These are phyloP conservation scores for Amia ocellicauda DNA, from an alignment of 2,113 vertebrate species.

Conservation along the genomic window DNA sequence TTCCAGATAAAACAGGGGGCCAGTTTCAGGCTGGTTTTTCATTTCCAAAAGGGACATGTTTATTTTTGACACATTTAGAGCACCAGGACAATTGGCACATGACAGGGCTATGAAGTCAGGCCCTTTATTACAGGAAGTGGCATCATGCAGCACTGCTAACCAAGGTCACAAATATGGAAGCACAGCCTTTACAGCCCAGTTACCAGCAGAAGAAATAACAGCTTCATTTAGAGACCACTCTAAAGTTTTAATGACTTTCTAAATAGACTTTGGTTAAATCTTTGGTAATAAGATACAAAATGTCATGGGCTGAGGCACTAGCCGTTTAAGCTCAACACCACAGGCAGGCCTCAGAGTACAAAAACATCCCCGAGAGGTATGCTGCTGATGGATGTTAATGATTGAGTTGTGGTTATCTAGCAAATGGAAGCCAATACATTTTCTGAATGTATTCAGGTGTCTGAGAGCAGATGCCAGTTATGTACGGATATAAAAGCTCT, in stretches of 20 bases:
- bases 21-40: background rate
- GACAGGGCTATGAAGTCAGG: background rate
- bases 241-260: background rate
- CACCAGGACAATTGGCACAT: background rate
- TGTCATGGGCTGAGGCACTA: background rate
- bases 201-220: background rate
- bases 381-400: background rate
- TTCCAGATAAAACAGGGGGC: background rate
- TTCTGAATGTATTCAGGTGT: background rate
- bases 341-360: background rate
- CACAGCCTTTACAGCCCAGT: background rate
- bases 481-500: background rate
- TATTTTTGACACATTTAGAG: constrained; percentile 13
- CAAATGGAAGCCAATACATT: too few species aligned
- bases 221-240: background rate
- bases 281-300: background rate
- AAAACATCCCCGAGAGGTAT: background rate
- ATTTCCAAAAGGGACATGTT: background rate
- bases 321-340: background rate
- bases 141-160: background rate
- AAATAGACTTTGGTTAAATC: background rate
- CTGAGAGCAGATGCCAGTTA: background rate
- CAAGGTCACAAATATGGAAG: background rate
- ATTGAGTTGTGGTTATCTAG: too few species aligned
- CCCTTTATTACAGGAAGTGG: background rate